Conservation (phyloP, 2,888 invertebrate genomes). For the Shargacucullia verbasci region DNA sequence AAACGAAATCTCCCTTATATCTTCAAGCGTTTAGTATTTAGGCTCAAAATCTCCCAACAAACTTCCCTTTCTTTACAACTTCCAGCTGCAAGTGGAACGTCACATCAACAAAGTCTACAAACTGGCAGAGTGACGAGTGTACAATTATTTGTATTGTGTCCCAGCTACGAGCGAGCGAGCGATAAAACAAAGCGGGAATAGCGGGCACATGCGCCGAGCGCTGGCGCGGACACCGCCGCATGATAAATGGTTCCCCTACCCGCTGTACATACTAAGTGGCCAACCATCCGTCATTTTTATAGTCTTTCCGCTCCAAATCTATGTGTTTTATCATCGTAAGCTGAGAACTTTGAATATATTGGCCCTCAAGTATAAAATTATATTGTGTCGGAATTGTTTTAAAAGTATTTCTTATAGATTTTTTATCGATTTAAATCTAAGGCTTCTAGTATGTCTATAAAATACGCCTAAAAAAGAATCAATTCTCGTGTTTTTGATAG, state of each 20-base stretch:
- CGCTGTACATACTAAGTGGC: conserved; percentile 53
- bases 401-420: conserved; percentile 5
- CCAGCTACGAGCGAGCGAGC: conserved; percentile 35
- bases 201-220: conserved; percentile 19
- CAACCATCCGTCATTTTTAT: conserved; percentile 52
- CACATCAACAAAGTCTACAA: conserved; percentile 33
- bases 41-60: conserved; percentile 20
- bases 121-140: conserved; percentile 20
- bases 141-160: conserved; percentile 51
- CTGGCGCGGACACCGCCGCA: conserved; percentile 37
- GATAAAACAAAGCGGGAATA: conserved; percentile 44
- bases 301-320: conserved; percentile 45
- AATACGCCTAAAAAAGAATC: too few species aligned
- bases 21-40: background rate
- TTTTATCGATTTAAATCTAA: background rate
- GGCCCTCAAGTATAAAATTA: conserved; percentile 42
- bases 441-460: too few species aligned
- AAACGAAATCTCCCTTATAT: too few species aligned
- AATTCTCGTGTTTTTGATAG: too few species aligned
- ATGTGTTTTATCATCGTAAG: conserved; percentile 54
- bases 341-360: conserved; percentile 45
- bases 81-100: conserved; percentile 33
- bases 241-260: conserved; percentile 53
- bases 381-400: conserved; percentile 35
- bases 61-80: conserved; percentile 31